Evolutionary conservation across 2,888 invertebrate genomes (phyloP).

Genomic region (Ametastegia equiseti): DNA sequence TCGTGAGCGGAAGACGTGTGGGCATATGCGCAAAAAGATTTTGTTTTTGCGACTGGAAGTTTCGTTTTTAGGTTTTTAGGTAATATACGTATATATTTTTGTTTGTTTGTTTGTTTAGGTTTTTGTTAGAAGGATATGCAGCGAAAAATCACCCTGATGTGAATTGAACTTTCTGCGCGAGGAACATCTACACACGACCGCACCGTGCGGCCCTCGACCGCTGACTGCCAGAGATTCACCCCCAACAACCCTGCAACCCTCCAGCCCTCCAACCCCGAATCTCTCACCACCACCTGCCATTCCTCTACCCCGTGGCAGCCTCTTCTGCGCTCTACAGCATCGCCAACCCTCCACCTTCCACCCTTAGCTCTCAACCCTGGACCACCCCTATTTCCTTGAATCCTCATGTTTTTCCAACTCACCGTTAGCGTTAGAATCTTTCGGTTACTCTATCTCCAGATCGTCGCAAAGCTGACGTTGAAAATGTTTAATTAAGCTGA

Average conservation of each 20-base stretch:
- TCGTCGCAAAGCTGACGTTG: not conserved
- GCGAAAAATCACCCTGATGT: not conserved
- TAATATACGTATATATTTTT: too few species aligned
- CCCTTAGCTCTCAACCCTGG: not conserved
- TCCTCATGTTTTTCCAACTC: not conserved
- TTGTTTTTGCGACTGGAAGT: not conserved
- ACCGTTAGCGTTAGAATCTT: not conserved
- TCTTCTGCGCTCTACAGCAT: not conserved
- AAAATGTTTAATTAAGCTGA: slow-evolving; percentile 3
- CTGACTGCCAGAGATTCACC: slow-evolving; percentile 71
- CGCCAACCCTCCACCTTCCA: not conserved
- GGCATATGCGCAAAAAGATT: too few species aligned
- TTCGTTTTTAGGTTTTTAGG: too few species aligned
- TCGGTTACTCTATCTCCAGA: not conserved
- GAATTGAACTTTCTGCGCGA: not conserved
- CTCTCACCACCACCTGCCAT: slow-evolving; percentile 52
- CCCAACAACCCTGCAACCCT: slow-evolving; percentile 70
- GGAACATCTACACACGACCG: slow-evolving; percentile 60
- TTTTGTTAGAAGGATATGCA: not conserved
- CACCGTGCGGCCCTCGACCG: slow-evolving; percentile 69
- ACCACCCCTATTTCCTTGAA: not conserved
- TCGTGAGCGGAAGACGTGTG: not conserved
- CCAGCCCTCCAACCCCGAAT: slow-evolving; percentile 57
- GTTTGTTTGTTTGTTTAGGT: not conserved
- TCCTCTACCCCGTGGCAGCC: slow-evolving; percentile 49